A percentile compares a stretch with the other conserved stretches of the same genome.
Evolutionary conservation across 2,113 vertebrate genomes (phyloP).

Genomic region (Gorsachius goisagi): DNA sequence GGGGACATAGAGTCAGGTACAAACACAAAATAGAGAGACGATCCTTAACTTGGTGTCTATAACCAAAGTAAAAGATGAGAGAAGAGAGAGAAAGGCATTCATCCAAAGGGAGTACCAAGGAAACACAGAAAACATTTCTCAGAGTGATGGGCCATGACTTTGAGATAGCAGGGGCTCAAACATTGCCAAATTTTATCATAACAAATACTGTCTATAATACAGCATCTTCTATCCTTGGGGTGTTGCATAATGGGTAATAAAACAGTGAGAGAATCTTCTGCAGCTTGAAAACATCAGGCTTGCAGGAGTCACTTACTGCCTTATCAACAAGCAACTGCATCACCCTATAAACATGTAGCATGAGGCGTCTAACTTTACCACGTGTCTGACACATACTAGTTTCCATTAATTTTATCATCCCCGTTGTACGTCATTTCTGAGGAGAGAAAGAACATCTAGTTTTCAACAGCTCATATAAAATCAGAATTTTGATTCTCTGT

Average conservation of each 20-base stretch:
- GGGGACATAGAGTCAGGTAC: not conserved
- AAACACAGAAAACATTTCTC: not conserved
- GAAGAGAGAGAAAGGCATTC: not conserved
- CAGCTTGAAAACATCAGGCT: not conserved
- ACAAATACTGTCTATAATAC: not conserved
- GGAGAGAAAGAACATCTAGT: not conserved
- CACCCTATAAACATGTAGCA: not conserved
- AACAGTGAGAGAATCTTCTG: not conserved
- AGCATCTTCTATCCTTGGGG: not conserved
- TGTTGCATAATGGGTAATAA: not conserved
- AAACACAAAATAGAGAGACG: not conserved
- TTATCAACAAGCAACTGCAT: not conserved
- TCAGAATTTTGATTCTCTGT: not conserved
- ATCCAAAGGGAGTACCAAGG: not conserved
- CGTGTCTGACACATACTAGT: not conserved
- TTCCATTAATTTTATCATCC: conserved; percentile 12
- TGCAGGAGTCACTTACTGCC: not conserved
- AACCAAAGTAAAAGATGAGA: not conserved
- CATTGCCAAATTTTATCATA: not conserved
- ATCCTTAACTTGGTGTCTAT: not conserved
- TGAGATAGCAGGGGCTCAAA: not conserved
- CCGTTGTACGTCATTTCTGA: not conserved
- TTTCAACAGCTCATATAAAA: not conserved
- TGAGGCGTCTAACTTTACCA: not conserved
- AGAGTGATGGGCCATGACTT: not conserved